Conservation (phyloP, 2,888 invertebrate genomes). For the Andrena dorsata region DNA sequence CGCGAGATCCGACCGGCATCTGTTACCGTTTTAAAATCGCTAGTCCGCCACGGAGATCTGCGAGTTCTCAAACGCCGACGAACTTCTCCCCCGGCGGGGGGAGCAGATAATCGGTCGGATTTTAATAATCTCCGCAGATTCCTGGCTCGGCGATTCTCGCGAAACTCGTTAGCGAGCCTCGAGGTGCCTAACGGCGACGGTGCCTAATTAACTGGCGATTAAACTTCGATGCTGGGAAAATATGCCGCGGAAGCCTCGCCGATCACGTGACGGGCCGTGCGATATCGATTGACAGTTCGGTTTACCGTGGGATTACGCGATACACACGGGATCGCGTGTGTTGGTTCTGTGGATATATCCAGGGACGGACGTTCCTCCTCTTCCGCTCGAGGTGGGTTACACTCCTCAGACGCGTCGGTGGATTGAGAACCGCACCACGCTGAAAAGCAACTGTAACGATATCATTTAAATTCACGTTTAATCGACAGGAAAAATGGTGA, state of each 20-base stretch:
- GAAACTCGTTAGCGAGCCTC: slow-evolving; percentile 47
- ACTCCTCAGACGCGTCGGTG: not conserved
- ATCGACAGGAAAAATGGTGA: too few relatives aligned
- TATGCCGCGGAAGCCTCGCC: slow-evolving; percentile 42
- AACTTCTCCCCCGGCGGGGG: slow-evolving; percentile 19
- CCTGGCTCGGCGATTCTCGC: slow-evolving; percentile 41
- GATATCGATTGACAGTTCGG: slow-evolving; percentile 64
- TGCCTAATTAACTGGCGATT: slow-evolving; percentile 52
- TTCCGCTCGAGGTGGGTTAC: not conserved
- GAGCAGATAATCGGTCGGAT: slow-evolving; percentile 51
- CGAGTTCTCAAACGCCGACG: slow-evolving; percentile 13
- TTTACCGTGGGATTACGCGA: slow-evolving; percentile 34
- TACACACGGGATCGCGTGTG: slow-evolving; percentile 14
- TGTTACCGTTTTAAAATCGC: slow-evolving; percentile 36
- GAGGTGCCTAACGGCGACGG: slow-evolving; percentile 11
- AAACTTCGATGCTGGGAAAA: slow-evolving; percentile 30
- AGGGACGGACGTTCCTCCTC: slow-evolving; percentile 17
- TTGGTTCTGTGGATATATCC: not conserved
- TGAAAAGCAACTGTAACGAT: not conserved
- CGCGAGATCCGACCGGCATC: slow-evolving; percentile 11
- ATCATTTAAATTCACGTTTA: too few relatives aligned
- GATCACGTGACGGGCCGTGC: slow-evolving; percentile 56
- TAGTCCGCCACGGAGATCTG: not conserved
- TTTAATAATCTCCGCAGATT: slow-evolving; percentile 60
- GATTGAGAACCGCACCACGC: not conserved